These are phyloP conservation scores for Zeugodacus cucurbitae DNA, from an alignment of 1,140 invertebrate genomes.

Conservation along the genomic window DNA sequence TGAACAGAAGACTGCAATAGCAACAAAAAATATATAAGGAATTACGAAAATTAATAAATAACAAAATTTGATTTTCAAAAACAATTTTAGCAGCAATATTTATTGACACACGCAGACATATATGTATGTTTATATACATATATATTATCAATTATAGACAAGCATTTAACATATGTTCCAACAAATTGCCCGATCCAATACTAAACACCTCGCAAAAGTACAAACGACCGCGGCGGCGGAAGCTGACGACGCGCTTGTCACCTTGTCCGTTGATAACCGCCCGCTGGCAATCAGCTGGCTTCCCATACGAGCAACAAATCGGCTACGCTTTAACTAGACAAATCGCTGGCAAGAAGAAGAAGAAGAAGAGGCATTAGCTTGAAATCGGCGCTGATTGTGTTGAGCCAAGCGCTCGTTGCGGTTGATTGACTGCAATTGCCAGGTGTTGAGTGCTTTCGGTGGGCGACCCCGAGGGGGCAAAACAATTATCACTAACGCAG, in stretches of 20 bases:
- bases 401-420: not conserved
- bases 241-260: not conserved
- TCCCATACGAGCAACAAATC: not conserved
- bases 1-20: not conserved
- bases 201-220: not conserved
- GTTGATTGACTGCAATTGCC: not conserved
- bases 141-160: not conserved
- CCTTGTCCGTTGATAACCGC: not conserved
- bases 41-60: not conserved
- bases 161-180: not conserved
- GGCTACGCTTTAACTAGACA: not conserved
- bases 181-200: not conserved
- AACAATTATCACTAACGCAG: not conserved
- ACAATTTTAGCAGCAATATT: not conserved
- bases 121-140: not conserved
- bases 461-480: not conserved
- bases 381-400: not conserved
- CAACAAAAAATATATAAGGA: not conserved
- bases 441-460: not conserved
- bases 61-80: not conserved
- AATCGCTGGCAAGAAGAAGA: not conserved
- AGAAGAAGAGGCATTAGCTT: no score
- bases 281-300: not conserved
- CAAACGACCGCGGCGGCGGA: not conserved
- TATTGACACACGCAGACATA: not conserved